Evolutionary conservation across 2,113 vertebrate species (phyloP).

Genomic region (Calidris pygmaea): DNA sequence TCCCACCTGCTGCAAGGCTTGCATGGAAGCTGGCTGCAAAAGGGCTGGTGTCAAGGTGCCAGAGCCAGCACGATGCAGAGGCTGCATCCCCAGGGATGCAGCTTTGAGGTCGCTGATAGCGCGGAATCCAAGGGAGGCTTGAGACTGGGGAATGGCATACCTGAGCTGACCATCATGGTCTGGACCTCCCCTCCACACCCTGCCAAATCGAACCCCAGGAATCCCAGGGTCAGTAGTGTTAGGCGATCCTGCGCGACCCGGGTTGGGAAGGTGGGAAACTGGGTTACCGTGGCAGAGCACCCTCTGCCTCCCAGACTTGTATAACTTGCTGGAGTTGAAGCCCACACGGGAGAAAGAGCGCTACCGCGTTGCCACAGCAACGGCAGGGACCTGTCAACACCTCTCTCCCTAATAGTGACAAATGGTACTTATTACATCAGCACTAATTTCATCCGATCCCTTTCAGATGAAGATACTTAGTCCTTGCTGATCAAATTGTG

Average conservation of each 20-base stretch:
- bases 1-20: fast-evolving
- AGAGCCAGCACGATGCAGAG: fast-evolving
- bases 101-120: fast-evolving
- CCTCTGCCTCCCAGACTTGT: neutral
- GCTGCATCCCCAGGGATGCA: neutral
- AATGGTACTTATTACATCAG: conserved; percentile 95
- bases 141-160: neutral
- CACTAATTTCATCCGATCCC: conserved; percentile 89
- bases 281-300: neutral
- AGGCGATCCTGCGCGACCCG: neutral
- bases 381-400: conserved; percentile 85
- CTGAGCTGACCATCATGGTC: neutral
- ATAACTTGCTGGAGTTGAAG: conserved; percentile 22
- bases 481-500: conserved; percentile 90
- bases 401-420: conserved; percentile 89
- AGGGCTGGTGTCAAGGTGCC: too few relatives aligned
- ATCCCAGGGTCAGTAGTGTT: fast-evolving
- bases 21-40: neutral
- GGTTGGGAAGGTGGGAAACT: neutral
- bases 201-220: fast-evolving
- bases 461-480: conserved; percentile 94
- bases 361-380: conserved; percentile 78
- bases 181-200: fast-evolving
- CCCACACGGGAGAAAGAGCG: neutral
- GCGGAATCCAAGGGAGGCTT: neutral